These are phyloP conservation scores for Stenichneumon culpator DNA, from an alignment of 2,888 invertebrate genomes.

Conservation along the genomic window DNA sequence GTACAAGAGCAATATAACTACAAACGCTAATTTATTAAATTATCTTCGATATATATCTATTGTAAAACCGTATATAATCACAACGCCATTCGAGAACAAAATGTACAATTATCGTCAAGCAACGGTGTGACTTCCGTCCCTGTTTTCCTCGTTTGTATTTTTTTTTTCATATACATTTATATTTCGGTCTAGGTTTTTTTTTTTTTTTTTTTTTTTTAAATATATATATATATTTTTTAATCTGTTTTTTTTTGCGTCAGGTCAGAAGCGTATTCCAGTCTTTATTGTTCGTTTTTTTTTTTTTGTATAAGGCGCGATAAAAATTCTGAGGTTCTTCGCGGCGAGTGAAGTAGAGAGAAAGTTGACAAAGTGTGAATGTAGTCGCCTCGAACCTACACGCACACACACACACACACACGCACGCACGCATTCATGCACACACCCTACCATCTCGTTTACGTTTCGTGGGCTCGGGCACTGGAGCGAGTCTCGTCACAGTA, in stretches of 20 bases:
- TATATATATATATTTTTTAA: conserved; percentile 14
- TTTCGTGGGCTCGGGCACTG: conserved; percentile 50
- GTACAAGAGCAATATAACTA: conserved; percentile 77
- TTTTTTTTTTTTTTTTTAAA: not conserved
- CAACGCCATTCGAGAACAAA: conserved; percentile 73
- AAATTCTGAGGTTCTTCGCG: conserved; percentile 60
- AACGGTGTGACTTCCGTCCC: conserved; percentile 51
- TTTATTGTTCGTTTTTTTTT: conserved; percentile 31
- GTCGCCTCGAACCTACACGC: not conserved
- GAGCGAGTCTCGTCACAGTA: conserved; percentile 54
- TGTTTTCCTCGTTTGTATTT: conserved; percentile 44
- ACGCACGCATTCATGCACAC: conserved; percentile 8
- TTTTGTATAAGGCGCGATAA: conserved; percentile 54
- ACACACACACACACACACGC: conserved; percentile 21
- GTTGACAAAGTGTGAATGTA: conserved; percentile 29
- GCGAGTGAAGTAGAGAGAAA: conserved; percentile 55
- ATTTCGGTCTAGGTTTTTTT: conserved; percentile 40
- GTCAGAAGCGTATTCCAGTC: conserved; percentile 67
- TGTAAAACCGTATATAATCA: conserved; percentile 77
- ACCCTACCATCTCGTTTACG: conserved; percentile 57
- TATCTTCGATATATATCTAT: conserved; percentile 72
- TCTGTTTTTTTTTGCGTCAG: conserved; percentile 51
- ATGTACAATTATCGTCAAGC: conserved; percentile 66
- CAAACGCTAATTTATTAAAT: conserved; percentile 76
- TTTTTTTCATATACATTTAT: conserved; percentile 27